These are phyloP conservation scores for Toxonevra muliebris DNA, from an alignment of 2,888 invertebrate genomes.

Conservation along the genomic window DNA sequence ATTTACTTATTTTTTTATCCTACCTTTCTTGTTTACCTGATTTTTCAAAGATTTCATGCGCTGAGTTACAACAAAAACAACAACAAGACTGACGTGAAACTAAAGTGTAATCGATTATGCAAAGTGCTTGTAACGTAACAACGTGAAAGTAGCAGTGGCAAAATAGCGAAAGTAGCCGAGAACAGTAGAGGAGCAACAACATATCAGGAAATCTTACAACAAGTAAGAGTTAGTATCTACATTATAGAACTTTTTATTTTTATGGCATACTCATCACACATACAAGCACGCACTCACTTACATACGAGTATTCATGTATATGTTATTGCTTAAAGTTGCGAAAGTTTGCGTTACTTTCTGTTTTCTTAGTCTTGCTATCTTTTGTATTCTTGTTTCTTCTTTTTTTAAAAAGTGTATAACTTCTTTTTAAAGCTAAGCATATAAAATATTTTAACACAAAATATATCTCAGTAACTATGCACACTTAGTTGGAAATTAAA, in stretches of 20 bases:
- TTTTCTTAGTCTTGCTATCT: no score
- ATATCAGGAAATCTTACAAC: background rate
- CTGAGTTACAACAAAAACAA: background rate
- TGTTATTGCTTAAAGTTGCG: background rate
- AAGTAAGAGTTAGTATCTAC: background rate
- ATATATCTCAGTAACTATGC: no score
- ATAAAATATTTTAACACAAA: no score
- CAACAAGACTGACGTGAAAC: background rate
- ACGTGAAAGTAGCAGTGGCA: no score
- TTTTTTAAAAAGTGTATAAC: background rate
- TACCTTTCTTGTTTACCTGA: slow-evolving; percentile 2
- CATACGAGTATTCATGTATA: slow-evolving; percentile 16
- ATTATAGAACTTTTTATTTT: slow-evolving; percentile 2
- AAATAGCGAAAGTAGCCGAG: background rate
- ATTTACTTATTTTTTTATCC: slow-evolving; percentile 11
- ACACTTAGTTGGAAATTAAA: no score
- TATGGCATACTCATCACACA: background rate
- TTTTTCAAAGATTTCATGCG: background rate
- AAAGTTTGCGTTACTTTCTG: background rate
- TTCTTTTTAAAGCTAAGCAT: no score
- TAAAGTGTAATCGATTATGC: slow-evolving; percentile 34
- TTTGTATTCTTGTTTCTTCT: no score
- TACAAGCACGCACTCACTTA: background rate
- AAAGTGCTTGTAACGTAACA: background rate
- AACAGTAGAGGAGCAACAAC: no score